A percentile compares a stretch with the other conserved stretches of the same genome.
Conservation (phyloP, 1,140 invertebrate genomes). For the Sipha flava region DNA sequence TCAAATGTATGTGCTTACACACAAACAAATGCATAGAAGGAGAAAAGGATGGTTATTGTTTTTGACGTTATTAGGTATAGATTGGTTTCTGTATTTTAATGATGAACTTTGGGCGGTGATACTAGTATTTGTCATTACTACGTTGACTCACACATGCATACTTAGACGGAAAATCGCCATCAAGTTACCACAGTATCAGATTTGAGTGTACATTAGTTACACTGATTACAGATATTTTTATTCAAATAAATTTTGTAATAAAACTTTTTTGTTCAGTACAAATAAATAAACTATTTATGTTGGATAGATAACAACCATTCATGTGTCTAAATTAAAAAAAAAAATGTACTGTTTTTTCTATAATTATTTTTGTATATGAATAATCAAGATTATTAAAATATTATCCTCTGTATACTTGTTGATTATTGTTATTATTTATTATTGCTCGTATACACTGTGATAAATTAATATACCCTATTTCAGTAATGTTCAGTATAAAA, state of each 20-base stretch:
- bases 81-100: background rate
- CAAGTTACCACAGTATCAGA: slow-evolving; percentile 28
- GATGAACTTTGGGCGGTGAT: background rate
- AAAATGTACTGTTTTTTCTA: background rate
- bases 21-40: slow-evolving; percentile 21
- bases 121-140: background rate
- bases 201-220: background rate
- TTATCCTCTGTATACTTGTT: background rate
- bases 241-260: background rate
- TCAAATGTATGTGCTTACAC: slow-evolving; percentile 18
- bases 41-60: slow-evolving; percentile 1
- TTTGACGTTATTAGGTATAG: background rate
- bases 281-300: background rate
- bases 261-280: background rate
- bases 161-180: slow-evolving; percentile 6
- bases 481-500: too few relatives aligned
- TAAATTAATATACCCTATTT: background rate
- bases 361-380: background rate
- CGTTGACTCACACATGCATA: slow-evolving; percentile 9
- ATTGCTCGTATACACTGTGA: background rate
- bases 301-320: too few relatives aligned
- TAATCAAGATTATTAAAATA: background rate
- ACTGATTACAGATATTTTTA: too few relatives aligned
- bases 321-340: background rate
- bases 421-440: background rate